These are phyloP conservation scores for Hydrocynus forskahlii DNA, from an alignment of 2,797 vertebrate genomes.

Conservation along the genomic window DNA sequence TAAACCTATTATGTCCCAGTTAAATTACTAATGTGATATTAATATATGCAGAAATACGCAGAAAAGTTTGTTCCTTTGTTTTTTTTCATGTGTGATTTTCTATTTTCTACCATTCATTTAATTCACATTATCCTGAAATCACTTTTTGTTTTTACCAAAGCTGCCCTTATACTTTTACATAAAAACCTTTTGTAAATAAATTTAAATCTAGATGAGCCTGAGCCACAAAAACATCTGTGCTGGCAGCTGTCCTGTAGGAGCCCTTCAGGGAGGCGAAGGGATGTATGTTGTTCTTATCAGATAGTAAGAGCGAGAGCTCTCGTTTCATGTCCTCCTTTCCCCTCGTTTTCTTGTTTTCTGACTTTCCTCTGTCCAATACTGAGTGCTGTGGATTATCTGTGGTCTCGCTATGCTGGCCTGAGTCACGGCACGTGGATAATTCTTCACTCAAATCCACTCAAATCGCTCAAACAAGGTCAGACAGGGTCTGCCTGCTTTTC, in stretches of 20 bases:
- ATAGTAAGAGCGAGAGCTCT: not conserved
- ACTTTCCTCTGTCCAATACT: conserved; percentile 3
- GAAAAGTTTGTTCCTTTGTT: no score
- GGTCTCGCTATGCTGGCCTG: conserved; percentile 8
- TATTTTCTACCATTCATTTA: not conserved
- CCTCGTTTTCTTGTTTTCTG: not conserved
- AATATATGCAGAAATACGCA: no score
- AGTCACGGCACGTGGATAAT: conserved; percentile 17
- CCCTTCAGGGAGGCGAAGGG: not conserved
- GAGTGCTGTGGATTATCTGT: conserved; percentile 41
- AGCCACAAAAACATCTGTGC: conserved; percentile 26
- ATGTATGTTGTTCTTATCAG: conserved; percentile 22
- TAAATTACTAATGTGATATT: no score
- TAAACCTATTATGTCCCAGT: no score
- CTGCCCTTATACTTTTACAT: not conserved
- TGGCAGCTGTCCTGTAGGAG: conserved; percentile 27
- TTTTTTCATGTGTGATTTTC: not conserved
- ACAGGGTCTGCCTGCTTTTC: not conserved
- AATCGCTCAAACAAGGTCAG: conserved; percentile 14
- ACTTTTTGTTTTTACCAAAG: not conserved
- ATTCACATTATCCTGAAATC: not conserved
- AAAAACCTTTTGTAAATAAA: not conserved
- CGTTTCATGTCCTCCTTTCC: conserved; percentile 9
- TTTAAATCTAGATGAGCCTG: not conserved
- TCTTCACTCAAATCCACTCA: conserved; percentile 15